These are phyloP conservation scores for Scaptomyza parva DNA, from an alignment of 2,888 invertebrate species.

Conservation along the genomic window DNA sequence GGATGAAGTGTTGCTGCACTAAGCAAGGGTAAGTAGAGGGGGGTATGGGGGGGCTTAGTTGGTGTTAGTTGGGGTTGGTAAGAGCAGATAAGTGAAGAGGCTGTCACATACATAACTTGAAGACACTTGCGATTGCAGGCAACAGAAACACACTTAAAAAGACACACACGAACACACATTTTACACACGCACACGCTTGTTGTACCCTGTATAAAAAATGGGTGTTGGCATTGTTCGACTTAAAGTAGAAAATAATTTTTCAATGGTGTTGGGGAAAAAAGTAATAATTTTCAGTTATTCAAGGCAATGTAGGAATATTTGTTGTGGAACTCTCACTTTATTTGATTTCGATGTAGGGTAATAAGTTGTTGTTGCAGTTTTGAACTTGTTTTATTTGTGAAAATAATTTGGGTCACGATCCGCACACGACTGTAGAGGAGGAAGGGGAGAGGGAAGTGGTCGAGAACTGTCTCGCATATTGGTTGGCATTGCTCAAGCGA, in stretches of 20 bases:
- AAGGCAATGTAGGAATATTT: too few relatives aligned
- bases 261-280: neutral
- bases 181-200: neutral
- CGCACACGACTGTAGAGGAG: constrained; percentile 22
- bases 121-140: constrained; percentile 58
- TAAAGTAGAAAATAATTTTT: neutral
- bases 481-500: constrained; percentile 26
- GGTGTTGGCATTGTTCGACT: neutral
- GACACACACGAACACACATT: constrained; percentile 11
- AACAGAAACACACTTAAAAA: constrained; percentile 21
- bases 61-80: neutral
- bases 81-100: neutral
- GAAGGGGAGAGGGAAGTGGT: constrained; percentile 29
- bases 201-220: neutral
- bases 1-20: constrained; percentile 18
- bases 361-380: neutral
- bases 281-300: neutral
- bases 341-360: neutral
- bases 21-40: neutral
- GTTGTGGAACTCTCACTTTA: neutral
- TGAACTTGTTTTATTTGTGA: constrained; percentile 53
- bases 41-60: neutral
- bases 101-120: constrained; percentile 49
- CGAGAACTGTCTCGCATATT: constrained; percentile 38
- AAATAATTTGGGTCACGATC: constrained; percentile 79